phyloP scores from a whole-genome alignment of 2,888 invertebrate genomes.

The Rhaphigaster nebulosa region DNA sequence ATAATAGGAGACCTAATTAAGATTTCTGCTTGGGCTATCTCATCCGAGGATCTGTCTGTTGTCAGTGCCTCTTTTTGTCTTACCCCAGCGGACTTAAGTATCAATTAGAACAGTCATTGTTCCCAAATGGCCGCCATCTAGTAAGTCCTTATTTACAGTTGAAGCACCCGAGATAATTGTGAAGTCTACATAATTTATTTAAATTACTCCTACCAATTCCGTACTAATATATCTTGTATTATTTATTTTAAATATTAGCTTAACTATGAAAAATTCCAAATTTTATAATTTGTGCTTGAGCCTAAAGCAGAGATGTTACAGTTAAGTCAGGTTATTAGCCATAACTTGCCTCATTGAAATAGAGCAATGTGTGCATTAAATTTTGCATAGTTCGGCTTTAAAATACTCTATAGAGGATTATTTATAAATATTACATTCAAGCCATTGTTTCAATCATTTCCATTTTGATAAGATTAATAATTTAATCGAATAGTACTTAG shows the following conservation, averaged over 20 bases:
- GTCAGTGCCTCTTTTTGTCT: slow-evolving; percentile 37
- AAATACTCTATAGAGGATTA: too few relatives aligned
- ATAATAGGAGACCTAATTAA: slow-evolving; percentile 46
- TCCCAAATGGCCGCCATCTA: background rate
- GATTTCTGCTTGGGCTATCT: slow-evolving; percentile 19
- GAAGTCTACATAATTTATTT: slow-evolving; percentile 1
- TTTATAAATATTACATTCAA: too few relatives aligned
- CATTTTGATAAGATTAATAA: too few relatives aligned
- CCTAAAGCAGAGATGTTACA: too few relatives aligned
- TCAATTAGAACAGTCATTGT: slow-evolving; percentile 44
- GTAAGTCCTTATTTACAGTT: slow-evolving; percentile 9
- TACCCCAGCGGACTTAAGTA: background rate
- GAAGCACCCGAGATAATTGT: background rate
- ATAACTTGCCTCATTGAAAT: too few relatives aligned
- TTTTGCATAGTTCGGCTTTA: too few relatives aligned
- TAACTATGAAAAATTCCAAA: too few relatives aligned
- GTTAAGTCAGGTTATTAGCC: too few relatives aligned
- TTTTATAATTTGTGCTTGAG: too few relatives aligned
- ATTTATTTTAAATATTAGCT: background rate
- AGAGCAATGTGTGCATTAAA: too few relatives aligned
- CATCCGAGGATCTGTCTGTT: background rate
- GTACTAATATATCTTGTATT: background rate
- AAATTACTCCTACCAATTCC: background rate
- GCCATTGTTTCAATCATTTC: too few relatives aligned
- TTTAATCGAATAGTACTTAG: too few relatives aligned